These are phyloP conservation scores for Saccostrea cuccullata DNA, from an alignment of 1,140 invertebrate genomes.

Conservation along the genomic window DNA sequence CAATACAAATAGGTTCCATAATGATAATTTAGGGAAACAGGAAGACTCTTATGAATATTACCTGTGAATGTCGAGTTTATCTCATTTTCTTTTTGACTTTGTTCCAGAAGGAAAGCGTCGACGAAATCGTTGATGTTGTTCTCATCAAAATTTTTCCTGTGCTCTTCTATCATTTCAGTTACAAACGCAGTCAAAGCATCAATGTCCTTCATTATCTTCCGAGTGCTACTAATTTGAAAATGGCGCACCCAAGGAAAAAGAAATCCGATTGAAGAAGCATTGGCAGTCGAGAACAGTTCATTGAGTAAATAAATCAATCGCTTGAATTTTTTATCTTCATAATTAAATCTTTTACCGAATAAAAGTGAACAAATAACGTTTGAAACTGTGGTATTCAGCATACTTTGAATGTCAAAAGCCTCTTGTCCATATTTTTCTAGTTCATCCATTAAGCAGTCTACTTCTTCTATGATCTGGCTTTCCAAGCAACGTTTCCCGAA, in stretches of 20 bases:
- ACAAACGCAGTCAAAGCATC: not conserved
- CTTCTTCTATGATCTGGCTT: constrained; percentile 50
- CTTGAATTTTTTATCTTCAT: constrained; percentile 74
- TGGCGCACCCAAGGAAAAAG: not conserved
- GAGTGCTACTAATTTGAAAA: not conserved
- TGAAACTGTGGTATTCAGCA: constrained; percentile 78
- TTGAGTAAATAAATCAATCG: constrained; percentile 39
- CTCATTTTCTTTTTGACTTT: constrained; percentile 9
- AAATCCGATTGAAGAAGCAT: not conserved
- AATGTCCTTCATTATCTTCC: not conserved
- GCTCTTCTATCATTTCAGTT: constrained; percentile 36
- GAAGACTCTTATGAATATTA: not conserved
- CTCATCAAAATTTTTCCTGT: constrained; percentile 48
- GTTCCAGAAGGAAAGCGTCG: constrained; percentile 53
- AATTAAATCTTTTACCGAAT: constrained; percentile 84
- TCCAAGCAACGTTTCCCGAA: constrained; percentile 47
- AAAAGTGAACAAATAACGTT: constrained; percentile 93
- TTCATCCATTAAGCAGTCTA: constrained; percentile 10
- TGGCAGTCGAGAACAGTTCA: constrained; percentile 9
- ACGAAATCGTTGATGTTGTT: constrained; percentile 56
- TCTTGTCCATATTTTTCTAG: constrained; percentile 24
- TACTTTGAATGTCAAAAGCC: constrained; percentile 34
- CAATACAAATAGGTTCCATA: no score
- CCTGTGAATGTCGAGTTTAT: constrained; percentile 33
- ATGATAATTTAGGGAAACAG: no score